Evolutionary conservation across 2,888 invertebrate genomes (phyloP), one percentile per base, ranked within the genome.

Genomic region (Chrysina gloriosa): DNA sequence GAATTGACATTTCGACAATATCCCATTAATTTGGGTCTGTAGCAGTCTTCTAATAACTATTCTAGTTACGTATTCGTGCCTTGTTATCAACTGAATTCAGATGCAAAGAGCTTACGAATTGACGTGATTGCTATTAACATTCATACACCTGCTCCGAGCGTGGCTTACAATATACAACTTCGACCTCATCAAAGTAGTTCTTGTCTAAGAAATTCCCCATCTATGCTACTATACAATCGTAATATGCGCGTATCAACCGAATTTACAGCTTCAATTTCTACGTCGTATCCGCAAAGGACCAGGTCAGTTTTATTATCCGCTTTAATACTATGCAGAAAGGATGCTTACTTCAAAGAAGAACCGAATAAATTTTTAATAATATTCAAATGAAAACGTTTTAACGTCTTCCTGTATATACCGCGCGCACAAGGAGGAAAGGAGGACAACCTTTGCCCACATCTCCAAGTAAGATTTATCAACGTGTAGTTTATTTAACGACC

Each of bases 401-500:
- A 47, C 5, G 5, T 21, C 47, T 47, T 31, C 31, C 31, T 31
- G n/a, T n/a, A 6, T 31, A 6, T 31, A 6, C 2, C 4, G 3
- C n/a, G n/a, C 31, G 3, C 31, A 31, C 47, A n/a, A 47, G 19
- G 2, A 7, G 16, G 23, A 21, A 54, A 61, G 19, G 16, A 11
- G 23, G 11, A 42, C 27, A 61, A 61, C 29, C 42, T 16, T 16
- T 27, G 29, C 25, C 27, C 11, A 39, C 56, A 36, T 56, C 48
- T 7, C 52, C 29, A 29, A 11, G 29, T 58, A 42, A 58, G 58
- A 58, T 58, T 58, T 58, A 58, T 42, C 58, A 42, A 61, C 42
- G 58, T 45, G 58, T 25, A 61, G 58, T 61, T 61, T 61, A 61
- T 61, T 61, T 61, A 61, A 61, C 58, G 42, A 61, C 16, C 25